Evolutionary conservation across 2,888 invertebrate species (phyloP), one percentile per base, ranked within the genome.

Genomic region (Trichogramma evanescens): DNA sequence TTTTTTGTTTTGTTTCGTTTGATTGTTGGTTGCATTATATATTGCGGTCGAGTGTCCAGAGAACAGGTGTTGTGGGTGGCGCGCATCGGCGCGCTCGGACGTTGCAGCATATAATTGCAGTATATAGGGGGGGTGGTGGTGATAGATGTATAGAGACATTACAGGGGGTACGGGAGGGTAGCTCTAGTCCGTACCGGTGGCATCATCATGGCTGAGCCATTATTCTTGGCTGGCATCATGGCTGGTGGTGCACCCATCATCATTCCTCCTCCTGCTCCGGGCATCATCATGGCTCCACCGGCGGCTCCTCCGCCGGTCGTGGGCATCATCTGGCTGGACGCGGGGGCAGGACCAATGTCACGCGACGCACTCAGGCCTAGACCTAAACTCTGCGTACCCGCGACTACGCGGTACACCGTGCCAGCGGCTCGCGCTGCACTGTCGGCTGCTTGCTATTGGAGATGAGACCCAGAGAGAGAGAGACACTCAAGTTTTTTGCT

Each of bases 381-480:
- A 81, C 86, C 87, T 72, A 87, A 83, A 77, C 86, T 86, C 82
- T 89, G 88, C 67, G 89, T 89, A 75, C 86, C 86, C 70, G 89
- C 88, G 74, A 89, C 86, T 80, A 89, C 85, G 66, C 89, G 85
- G 83, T 88, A 89, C 73, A 89, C 86, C 72, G 86, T 85, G 74
- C 89, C 89, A 65, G 88, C 89, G 71, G 89, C 87, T 77, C 89
- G 83, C 72, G 89, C 89, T 81, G 89, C 86, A 78, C 87, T 85
- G 82, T 88, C 89, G 75, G 89, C 89, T 73, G 89, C 87, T 78
- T 85, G 86, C 65, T 65, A 59, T 56, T 26, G 59, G 50, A 57
- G 50, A 60, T 41, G 10, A 50, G 26, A 42, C 39, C 40, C 41
- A 46, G n/a, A 50, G n/a, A 39, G 38, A 58, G n/a, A n/a, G 48